phyloP scores from a whole-genome alignment of 2,888 invertebrate genomes.

The Cosmopolites sordidus region DNA sequence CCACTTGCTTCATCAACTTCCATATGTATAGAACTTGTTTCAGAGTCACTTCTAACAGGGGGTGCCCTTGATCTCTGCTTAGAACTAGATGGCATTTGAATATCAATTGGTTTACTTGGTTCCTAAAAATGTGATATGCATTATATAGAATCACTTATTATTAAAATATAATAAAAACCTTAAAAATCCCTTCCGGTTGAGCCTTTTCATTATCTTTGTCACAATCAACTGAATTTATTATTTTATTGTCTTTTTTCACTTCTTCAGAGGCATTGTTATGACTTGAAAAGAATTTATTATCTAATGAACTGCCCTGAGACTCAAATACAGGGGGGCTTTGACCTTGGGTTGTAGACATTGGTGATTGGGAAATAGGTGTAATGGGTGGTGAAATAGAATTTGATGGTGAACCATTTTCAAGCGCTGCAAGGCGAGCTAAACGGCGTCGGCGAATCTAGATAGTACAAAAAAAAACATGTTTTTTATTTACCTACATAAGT shows the following conservation, averaged over 20 bases:
- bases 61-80: constrained; percentile 36
- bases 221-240: constrained; percentile 6
- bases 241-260: constrained; percentile 11
- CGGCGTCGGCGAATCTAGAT: constrained; percentile 69
- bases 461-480: constrained; percentile 1
- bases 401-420: constrained; percentile 53
- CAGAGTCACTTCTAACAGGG: constrained; percentile 48
- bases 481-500: background rate
- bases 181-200: constrained; percentile 10
- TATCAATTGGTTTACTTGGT: constrained; percentile 46
- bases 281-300: constrained; percentile 28
- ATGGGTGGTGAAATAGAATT: constrained; percentile 51
- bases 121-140: constrained; percentile 39
- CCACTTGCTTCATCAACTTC: constrained; percentile 56
- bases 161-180: constrained; percentile 6
- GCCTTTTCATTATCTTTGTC: constrained; percentile 6
- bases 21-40: constrained; percentile 52
- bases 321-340: constrained; percentile 34
- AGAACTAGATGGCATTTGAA: constrained; percentile 41
- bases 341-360: constrained; percentile 34
- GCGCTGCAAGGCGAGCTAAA: constrained; percentile 65
- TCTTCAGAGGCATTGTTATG: constrained; percentile 38
- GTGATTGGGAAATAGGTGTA: constrained; percentile 50
- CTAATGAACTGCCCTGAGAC: constrained; percentile 18
- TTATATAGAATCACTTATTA: background rate